These are phyloP conservation scores for Alosa sapidissima DNA, from an alignment of 2,797 vertebrate species.

Conservation along the genomic window DNA sequence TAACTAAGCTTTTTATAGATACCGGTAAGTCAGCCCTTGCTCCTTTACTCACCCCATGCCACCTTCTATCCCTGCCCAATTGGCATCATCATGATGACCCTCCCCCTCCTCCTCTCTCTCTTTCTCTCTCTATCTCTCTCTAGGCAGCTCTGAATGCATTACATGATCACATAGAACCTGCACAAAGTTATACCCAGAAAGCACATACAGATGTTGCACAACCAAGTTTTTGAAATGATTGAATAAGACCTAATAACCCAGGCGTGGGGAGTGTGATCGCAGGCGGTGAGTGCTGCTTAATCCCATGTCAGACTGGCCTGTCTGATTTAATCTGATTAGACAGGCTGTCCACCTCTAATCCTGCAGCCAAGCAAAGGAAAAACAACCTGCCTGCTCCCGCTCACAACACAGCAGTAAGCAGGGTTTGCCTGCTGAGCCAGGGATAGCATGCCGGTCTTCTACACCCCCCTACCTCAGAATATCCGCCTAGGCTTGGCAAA, in stretches of 20 bases:
- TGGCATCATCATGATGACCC: too few species aligned
- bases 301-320: constrained; percentile 62
- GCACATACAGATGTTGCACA: too few species aligned
- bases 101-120: too few species aligned
- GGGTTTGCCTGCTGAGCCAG: constrained; percentile 37
- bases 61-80: too few species aligned
- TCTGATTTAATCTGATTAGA: constrained; percentile 75
- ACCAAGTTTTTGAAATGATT: too few species aligned
- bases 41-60: too few species aligned
- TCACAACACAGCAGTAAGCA: background rate
- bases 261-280: constrained; percentile 8
- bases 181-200: too few species aligned
- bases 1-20: too few species aligned
- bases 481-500: constrained; percentile 73
- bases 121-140: too few species aligned
- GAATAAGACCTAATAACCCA: background rate
- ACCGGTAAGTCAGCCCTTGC: too few species aligned
- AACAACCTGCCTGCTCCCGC: background rate
- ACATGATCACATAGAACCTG: too few species aligned
- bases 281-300: constrained; percentile 53
- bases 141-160: too few species aligned
- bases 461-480: constrained; percentile 73
- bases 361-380: background rate
- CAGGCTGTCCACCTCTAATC: constrained; percentile 55
- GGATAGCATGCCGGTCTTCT: constrained; percentile 74